phyloP scores from a whole-genome alignment of 2,797 vertebrate genomes.

The Karalla daura region DNA sequence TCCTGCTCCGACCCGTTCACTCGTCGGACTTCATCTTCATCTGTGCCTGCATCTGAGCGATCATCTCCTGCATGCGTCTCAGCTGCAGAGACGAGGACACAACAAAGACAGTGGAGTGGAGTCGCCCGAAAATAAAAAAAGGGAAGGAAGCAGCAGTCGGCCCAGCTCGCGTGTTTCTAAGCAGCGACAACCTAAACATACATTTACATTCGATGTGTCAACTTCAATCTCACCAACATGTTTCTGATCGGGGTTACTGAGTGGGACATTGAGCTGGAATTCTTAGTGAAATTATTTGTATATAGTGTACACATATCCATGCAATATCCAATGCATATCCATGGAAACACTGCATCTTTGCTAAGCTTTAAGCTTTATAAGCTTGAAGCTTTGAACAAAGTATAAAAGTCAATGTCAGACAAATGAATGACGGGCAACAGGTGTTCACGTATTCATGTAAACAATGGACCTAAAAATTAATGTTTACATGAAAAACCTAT shows the following conservation, averaged over 20 bases:
- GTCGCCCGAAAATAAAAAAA: too few species aligned
- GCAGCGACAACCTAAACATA: too few species aligned
- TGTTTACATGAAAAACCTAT: background rate
- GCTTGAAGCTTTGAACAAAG: constrained; percentile 21
- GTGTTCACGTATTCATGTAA: background rate
- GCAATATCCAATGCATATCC: background rate
- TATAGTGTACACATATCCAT: background rate
- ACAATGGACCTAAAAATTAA: background rate
- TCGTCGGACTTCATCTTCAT: constrained; percentile 91
- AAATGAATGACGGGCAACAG: background rate
- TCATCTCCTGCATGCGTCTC: constrained; percentile 93
- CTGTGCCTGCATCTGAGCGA: constrained; percentile 91
- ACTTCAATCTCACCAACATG: too few species aligned
- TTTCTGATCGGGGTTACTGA: too few species aligned
- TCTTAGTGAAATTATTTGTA: background rate
- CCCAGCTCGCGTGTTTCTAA: too few species aligned
- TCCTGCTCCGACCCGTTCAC: constrained; percentile 55
- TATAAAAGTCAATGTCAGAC: background rate
- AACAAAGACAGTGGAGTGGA: background rate
- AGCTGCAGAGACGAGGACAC: constrained; percentile 70
- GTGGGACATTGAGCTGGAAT: too few species aligned
- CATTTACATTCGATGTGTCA: too few species aligned
- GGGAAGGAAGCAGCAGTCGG: too few species aligned
- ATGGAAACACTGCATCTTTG: background rate
- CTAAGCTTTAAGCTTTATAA: background rate